These are phyloP conservation scores for Oostethus manadensis DNA, from an alignment of 2,113 vertebrate genomes.

Conservation along the genomic window DNA sequence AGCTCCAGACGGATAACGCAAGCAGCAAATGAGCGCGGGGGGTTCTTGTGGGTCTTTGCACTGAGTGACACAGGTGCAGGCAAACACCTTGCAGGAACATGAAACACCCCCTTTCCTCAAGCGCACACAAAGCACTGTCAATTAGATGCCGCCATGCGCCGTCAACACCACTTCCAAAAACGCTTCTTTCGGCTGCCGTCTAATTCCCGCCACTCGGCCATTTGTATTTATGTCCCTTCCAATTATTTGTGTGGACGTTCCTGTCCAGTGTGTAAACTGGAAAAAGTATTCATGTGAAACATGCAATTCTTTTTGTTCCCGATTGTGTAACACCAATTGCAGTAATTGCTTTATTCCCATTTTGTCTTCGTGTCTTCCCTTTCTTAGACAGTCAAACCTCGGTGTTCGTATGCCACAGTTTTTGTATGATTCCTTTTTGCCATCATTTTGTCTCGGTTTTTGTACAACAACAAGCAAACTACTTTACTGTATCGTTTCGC, in stretches of 20 bases:
- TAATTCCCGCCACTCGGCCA: slow-evolving; percentile 44
- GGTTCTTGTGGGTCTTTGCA: slow-evolving; percentile 88
- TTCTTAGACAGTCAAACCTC: too few relatives aligned
- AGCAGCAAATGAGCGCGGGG: slow-evolving; percentile 93
- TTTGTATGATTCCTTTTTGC: too few relatives aligned
- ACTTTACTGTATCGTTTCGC: too few relatives aligned
- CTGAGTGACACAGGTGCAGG: slow-evolving; percentile 96
- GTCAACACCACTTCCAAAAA: slow-evolving; percentile 61
- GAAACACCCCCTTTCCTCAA: slow-evolving; percentile 74
- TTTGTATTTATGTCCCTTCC: slow-evolving; percentile 62
- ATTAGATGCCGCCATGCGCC: slow-evolving; percentile 68
- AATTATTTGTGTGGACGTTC: slow-evolving; percentile 66
- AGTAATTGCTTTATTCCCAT: slow-evolving; percentile 13
- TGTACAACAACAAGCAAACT: too few relatives aligned
- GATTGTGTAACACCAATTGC: neutral
- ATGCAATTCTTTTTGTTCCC: slow-evolving; percentile 8
- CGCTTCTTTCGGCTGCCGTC: slow-evolving; percentile 57
- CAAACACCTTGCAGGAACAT: slow-evolving; percentile 79
- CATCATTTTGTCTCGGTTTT: too few relatives aligned
- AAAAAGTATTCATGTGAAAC: slow-evolving; percentile 52
- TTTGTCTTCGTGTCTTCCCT: too few relatives aligned
- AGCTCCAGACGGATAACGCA: slow-evolving; percentile 82
- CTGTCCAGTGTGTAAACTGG: slow-evolving; percentile 53
- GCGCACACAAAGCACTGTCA: slow-evolving; percentile 71
- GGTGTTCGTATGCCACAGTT: too few relatives aligned